Evolutionary conservation across 1,140 invertebrate genomes (phyloP).

Genomic region (Lasioglossum baleicum): DNA sequence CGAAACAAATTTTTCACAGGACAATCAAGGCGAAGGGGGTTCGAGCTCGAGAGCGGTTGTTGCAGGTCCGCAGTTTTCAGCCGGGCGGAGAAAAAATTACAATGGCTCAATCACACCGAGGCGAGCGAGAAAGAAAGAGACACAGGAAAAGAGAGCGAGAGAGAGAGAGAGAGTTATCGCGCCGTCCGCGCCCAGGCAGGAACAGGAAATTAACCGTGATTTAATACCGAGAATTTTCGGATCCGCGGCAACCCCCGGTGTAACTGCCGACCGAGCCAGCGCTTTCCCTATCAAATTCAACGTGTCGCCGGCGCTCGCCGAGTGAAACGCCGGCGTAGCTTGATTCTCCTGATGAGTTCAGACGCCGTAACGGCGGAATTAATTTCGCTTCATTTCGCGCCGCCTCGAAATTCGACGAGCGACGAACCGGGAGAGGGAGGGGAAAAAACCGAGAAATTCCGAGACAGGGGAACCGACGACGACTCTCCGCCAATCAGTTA

Average conservation of each 20-base stretch:
- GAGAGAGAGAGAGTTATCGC: constrained; percentile 20
- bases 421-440: neutral
- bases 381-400: constrained; percentile 62
- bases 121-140: neutral
- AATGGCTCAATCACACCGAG: constrained; percentile 40
- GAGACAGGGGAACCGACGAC: neutral
- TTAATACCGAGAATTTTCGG: constrained; percentile 58
- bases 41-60: neutral
- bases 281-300: constrained; percentile 55
- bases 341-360: constrained; percentile 65
- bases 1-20: constrained; percentile 33
- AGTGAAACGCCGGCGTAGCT: constrained; percentile 37
- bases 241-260: constrained; percentile 32
- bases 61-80: constrained; percentile 18
- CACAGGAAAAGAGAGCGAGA: neutral
- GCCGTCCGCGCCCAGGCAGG: neutral
- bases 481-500: neutral
- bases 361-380: constrained; percentile 58
- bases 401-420: constrained; percentile 41
- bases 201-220: constrained; percentile 54
- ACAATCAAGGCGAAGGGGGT: neutral
- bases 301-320: constrained; percentile 44
- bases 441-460: neutral
- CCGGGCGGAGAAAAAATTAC: constrained; percentile 12
- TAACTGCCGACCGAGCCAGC: constrained; percentile 31